A percentile compares a stretch with the other conserved stretches of the same genome.
Evolutionary conservation across 2,888 invertebrate genomes (phyloP).

Genomic region (Lochmaea capreae): DNA sequence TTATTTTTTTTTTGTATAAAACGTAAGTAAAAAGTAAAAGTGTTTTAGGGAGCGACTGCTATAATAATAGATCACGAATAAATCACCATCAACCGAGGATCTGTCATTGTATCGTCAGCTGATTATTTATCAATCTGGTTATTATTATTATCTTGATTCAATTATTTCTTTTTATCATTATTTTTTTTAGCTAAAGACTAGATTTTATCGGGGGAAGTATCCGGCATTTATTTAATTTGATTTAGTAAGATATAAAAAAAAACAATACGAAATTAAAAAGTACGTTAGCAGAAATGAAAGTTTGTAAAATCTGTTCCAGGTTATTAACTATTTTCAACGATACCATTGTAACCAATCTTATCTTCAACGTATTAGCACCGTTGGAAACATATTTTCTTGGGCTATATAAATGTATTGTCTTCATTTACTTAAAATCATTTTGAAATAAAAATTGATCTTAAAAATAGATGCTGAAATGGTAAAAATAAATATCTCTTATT

Average conservation of each 20-base stretch:
- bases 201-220: slow-evolving; percentile 1
- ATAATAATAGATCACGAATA: background rate
- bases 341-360: background rate
- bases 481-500: no score
- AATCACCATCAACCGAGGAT: background rate
- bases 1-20: background rate
- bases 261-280: slow-evolving; percentile 18
- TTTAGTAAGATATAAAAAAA: slow-evolving; percentile 13
- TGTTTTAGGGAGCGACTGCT: background rate
- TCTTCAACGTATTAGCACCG: no score
- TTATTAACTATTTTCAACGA: slow-evolving; percentile 19
- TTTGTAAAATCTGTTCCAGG: slow-evolving; percentile 14
- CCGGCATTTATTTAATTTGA: slow-evolving; percentile 12
- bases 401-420: no score
- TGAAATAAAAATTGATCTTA: no score
- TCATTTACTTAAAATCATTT: no score
- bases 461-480: no score
- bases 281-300: slow-evolving; percentile 1
- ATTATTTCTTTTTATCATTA: background rate
- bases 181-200: background rate
- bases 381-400: no score
- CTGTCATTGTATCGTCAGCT: background rate
- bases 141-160: background rate
- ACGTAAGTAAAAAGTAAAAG: background rate
- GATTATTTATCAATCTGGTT: background rate